Conservation (phyloP, 1,140 invertebrate species). For the Adoxophyes honmai region DNA sequence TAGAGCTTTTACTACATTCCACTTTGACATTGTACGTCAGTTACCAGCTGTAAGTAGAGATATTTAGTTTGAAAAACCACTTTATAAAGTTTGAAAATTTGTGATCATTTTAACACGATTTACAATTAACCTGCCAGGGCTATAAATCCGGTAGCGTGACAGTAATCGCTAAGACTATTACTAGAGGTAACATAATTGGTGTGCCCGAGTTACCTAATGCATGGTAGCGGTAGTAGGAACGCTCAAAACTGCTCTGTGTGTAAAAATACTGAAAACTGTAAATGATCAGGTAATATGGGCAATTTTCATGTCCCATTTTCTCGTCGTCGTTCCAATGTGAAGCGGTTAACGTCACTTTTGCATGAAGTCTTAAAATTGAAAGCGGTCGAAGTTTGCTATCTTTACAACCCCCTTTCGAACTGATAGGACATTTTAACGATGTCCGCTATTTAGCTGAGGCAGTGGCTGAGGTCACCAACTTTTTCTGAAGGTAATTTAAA, state of each 20-base stretch:
- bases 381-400: neutral
- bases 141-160: slow-evolving; percentile 11
- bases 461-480: neutral
- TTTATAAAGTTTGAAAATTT: neutral
- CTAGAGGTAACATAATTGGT: slow-evolving; percentile 8
- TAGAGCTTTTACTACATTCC: too few species aligned
- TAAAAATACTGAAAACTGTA: slow-evolving; percentile 5
- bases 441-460: neutral
- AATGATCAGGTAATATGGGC: slow-evolving; percentile 6
- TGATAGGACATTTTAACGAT: neutral
- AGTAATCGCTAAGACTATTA: slow-evolving; percentile 14
- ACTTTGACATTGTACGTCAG: too few species aligned
- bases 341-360: neutral
- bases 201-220: slow-evolving; percentile 4
- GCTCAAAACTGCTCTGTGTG: neutral
- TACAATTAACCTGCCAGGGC: slow-evolving; percentile 8
- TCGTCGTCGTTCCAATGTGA: neutral
- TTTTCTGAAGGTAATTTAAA: too few species aligned
- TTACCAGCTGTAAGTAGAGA: too few species aligned
- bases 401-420: neutral
- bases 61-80: too few species aligned
- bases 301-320: slow-evolving; percentile 1
- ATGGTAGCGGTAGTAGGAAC: neutral
- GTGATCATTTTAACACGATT: neutral
- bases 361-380: neutral